Percentiles rank a stretch among this genome's conserved stretches.
Conservation (phyloP, 2,113 vertebrate species). For the Chlamydotis undulata region DNA sequence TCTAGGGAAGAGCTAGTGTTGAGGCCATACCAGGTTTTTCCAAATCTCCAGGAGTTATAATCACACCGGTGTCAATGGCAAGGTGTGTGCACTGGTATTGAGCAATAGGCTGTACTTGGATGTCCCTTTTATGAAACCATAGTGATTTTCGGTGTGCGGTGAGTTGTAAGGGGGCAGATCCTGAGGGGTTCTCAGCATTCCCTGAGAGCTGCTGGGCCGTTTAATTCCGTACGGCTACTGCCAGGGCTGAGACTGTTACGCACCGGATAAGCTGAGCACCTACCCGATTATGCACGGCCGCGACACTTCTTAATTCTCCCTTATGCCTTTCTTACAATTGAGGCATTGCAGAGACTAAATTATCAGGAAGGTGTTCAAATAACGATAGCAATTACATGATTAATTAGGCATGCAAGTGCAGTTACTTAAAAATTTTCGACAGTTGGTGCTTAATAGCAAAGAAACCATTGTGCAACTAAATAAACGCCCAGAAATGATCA, state of each 20-base stretch:
- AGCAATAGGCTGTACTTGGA: fast-evolving
- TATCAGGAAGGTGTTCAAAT: slow-evolving; percentile 52
- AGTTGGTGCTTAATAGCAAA: slow-evolving; percentile 32
- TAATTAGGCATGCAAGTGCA: slow-evolving; percentile 63
- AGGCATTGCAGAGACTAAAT: slow-evolving; percentile 35
- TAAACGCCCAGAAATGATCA: neutral
- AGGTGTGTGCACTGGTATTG: fast-evolving
- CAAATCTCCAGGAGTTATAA: neutral
- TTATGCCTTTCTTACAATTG: neutral
- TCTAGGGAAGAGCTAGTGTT: neutral
- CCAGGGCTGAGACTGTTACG: neutral
- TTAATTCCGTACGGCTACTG: neutral
- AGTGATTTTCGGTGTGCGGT: neutral
- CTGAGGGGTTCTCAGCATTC: neutral
- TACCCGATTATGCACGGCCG: neutral
- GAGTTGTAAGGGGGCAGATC: neutral
- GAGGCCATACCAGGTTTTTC: neutral
- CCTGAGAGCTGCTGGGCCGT: neutral
- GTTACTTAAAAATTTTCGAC: slow-evolving; percentile 55
- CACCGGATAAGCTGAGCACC: neutral
- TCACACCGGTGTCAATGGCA: fast-evolving
- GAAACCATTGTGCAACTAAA: neutral
- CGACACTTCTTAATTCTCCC: neutral
- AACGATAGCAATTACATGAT: slow-evolving; percentile 66
- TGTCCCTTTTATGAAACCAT: neutral